These are phyloP conservation scores for Rhincodon typus DNA, from an alignment of 2,797 vertebrate species.

Conservation along the genomic window DNA sequence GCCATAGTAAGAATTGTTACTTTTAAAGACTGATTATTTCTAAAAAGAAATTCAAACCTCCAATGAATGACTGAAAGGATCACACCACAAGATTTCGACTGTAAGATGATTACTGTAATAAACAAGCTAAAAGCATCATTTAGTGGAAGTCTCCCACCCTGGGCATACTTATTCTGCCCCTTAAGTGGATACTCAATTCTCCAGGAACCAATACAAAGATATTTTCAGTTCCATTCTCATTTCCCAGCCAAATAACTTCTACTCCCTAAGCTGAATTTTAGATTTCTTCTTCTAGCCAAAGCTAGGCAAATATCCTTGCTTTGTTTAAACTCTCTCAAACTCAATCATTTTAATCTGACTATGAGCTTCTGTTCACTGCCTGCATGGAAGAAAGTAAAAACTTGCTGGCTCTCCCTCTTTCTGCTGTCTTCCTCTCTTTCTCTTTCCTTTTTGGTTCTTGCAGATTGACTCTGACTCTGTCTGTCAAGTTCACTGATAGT, in stretches of 20 bases:
- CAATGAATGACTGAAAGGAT: background rate
- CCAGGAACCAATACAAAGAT: background rate
- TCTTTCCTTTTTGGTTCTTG: background rate
- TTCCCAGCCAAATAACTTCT: background rate
- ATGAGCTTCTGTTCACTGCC: background rate
- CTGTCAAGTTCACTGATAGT: background rate
- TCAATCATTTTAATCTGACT: too few relatives aligned
- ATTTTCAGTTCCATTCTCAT: background rate
- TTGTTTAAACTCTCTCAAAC: background rate
- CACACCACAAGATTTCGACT: background rate
- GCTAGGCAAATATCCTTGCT: background rate
- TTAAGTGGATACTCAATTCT: background rate
- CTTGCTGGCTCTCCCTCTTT: too few relatives aligned
- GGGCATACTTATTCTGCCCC: background rate
- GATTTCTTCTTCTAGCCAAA: background rate
- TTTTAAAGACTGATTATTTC: background rate
- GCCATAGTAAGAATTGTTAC: background rate
- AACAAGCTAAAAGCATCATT: background rate
- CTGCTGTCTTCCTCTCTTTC: background rate
- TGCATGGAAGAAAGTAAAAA: background rate
- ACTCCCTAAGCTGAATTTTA: background rate
- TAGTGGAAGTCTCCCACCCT: background rate
- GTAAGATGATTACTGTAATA: background rate
- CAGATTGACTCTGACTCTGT: background rate
- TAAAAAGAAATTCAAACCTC: background rate